Conservation (phyloP, 2,113 vertebrate species). For the Lagopus muta region DNA sequence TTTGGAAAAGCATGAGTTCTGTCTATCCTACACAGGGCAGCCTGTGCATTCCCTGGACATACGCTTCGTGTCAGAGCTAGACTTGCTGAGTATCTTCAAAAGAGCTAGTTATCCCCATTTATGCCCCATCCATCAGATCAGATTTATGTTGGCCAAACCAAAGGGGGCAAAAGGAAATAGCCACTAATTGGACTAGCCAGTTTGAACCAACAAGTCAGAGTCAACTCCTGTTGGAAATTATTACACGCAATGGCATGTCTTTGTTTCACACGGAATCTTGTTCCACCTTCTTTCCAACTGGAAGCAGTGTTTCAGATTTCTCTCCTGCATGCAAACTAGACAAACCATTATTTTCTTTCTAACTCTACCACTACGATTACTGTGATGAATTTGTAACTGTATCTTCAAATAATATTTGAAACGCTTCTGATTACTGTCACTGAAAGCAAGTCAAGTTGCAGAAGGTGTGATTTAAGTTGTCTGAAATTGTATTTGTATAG, state of each 20-base stretch:
- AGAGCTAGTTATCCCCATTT: conserved; percentile 50
- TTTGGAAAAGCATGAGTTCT: not conserved
- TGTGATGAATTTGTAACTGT: not conserved
- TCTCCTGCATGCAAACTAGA: not conserved
- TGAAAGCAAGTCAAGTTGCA: not conserved
- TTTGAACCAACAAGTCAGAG: conserved; percentile 44
- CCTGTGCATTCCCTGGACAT: not conserved
- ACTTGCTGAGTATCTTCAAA: conserved; percentile 15
- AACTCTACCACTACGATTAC: not conserved
- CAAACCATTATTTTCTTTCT: not conserved
- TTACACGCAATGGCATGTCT: not conserved
- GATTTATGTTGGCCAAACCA: conserved; percentile 17
- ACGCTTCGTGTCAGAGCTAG: not conserved
- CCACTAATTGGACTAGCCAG: conserved; percentile 52
- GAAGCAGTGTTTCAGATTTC: not conserved
- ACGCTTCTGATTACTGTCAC: not conserved
- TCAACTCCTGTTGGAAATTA: conserved; percentile 27
- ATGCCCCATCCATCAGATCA: conserved; percentile 52
- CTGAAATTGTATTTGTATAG: not conserved
- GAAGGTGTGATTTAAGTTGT: not conserved
- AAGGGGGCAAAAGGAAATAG: conserved; percentile 29
- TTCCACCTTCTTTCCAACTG: not conserved
- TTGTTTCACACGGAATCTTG: not conserved
- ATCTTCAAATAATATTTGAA: not conserved
- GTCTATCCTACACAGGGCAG: not conserved